Base-by-base conservation (phyloP, 2,888 invertebrate species). In the Ommatoiulus sabulosus region DNA sequence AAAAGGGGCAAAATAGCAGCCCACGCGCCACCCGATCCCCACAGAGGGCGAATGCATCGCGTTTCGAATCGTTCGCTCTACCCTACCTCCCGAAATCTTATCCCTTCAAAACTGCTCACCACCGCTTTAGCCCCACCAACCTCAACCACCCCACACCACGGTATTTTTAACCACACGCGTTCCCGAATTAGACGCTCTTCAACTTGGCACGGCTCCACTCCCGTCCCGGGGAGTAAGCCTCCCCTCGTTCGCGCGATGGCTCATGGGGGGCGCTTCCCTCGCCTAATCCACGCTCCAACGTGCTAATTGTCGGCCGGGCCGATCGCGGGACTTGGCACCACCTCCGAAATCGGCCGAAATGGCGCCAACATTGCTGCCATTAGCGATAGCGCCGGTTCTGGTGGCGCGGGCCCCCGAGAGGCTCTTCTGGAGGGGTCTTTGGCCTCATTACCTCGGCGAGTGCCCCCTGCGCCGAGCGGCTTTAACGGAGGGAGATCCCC, bases 361-460 rank as follows among this genome's bases (percentile, higher is more conserved):
- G 63, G 63, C 63, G 24, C 72, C 72, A 72, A 72, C 8, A 72
- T 72, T 20, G 72, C 63, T 63, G 63, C 63, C 63, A 63, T 63
- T 63, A 63, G 72, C 24, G 72, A 72, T 72, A 72, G 24, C 72
- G 57, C 17, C 15, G 57, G 57, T 15, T 57, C 57, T 4, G 8
- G 8, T 8, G 4, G 6, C 46, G 46, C 6, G 15, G 57, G 57
- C 57, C 57, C 57, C 57, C 17, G 57, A 57, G 15, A 15, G 57
- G 57, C 15, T 57, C 15, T 4, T 8, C n/a, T n/a, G n/a, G n/a
- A n/a, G 72, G 24, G 72, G 72, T 72, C 72, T 72, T 72, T 72
- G 72, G 72, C 72, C 72, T 20, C 72, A 72, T 72, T 72, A 24
- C 24, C 57, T 10, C 57, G 57, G 57, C 57, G 57, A 57, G 57